Percentiles rank a stretch among this genome's conserved stretches.
Evolutionary conservation across 2,888 invertebrate genomes (phyloP).

Genomic region (Pemphredon lugubris): DNA sequence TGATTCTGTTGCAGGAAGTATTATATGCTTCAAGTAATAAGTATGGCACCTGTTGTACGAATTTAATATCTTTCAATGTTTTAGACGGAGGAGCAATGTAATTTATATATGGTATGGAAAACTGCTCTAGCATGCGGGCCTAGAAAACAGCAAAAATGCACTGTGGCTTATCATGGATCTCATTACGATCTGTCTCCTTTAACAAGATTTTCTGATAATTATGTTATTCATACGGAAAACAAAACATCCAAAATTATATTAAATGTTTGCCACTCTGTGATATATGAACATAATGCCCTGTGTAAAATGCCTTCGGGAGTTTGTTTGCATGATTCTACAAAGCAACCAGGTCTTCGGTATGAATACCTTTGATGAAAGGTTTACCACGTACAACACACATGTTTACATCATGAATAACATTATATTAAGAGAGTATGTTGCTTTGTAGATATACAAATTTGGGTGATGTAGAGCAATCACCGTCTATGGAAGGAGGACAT

Average conservation of each 20-base stretch:
- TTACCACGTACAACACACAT: too few relatives aligned
- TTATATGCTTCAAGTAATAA: too few relatives aligned
- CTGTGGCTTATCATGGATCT: constrained; percentile 49
- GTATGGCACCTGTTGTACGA: too few relatives aligned
- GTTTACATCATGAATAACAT: not conserved
- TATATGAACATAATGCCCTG: constrained; percentile 59
- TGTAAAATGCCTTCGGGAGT: constrained; percentile 57
- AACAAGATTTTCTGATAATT: constrained; percentile 69
- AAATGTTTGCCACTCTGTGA: constrained; percentile 75
- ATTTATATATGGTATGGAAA: constrained; percentile 68
- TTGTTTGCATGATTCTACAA: constrained; percentile 53
- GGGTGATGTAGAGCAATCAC: constrained; percentile 45
- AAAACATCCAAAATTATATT: constrained; percentile 64
- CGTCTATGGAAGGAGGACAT: constrained; percentile 36
- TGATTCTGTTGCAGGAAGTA: too few relatives aligned
- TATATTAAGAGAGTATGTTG: not conserved
- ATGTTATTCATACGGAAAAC: constrained; percentile 61
- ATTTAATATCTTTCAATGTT: constrained; percentile 11
- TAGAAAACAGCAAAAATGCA: constrained; percentile 61
- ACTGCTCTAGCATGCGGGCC: constrained; percentile 67
- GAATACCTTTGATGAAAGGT: not conserved
- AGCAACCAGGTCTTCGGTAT: constrained; percentile 8
- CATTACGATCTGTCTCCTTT: constrained; percentile 71
- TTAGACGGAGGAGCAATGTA: constrained; percentile 53
- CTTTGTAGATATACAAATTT: constrained; percentile 47